Evolutionary conservation across 2,888 invertebrate species (phyloP).

Genomic region (Selenia dentaria): DNA sequence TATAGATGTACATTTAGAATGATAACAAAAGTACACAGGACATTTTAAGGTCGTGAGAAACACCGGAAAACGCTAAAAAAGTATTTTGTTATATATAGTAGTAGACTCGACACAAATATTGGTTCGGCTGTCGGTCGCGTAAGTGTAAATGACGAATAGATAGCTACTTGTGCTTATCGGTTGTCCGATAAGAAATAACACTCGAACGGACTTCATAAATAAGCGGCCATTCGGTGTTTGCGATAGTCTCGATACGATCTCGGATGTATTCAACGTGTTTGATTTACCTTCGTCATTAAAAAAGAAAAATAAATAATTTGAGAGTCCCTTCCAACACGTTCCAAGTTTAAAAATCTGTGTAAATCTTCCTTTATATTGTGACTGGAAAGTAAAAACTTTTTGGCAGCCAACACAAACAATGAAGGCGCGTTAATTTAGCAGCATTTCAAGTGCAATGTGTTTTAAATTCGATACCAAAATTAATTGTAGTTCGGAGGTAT

Average conservation of each 20-base stretch:
- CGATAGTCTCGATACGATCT: constrained; percentile 48
- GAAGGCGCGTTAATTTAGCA: constrained; percentile 8
- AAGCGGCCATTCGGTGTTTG: constrained; percentile 47
- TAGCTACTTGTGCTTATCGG: constrained; percentile 59
- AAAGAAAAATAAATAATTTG: constrained; percentile 9
- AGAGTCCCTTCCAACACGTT: constrained; percentile 2
- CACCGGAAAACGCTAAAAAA: constrained; percentile 30
- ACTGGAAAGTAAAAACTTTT: not conserved
- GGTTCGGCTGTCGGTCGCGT: constrained; percentile 38
- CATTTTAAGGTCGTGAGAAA: not conserved
- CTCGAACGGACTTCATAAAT: constrained; percentile 62
- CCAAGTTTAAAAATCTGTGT: not conserved
- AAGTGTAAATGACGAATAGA: constrained; percentile 61
- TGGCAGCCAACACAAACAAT: not conserved
- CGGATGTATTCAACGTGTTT: constrained; percentile 1
- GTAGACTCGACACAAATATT: constrained; percentile 42
- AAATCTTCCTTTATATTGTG: not conserved
- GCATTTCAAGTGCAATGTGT: constrained; percentile 54
- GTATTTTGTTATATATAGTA: constrained; percentile 7
- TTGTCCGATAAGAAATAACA: constrained; percentile 69
- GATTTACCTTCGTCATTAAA: constrained; percentile 6
- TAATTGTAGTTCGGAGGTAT: constrained; percentile 45
- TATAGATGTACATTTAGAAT: no score
- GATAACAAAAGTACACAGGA: no score
- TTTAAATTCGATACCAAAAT: constrained; percentile 54